Evolutionary conservation across 2,113 vertebrate genomes (phyloP), one percentile per base, ranked within the genome.

Genomic region (Tragelaphus scriptus): DNA sequence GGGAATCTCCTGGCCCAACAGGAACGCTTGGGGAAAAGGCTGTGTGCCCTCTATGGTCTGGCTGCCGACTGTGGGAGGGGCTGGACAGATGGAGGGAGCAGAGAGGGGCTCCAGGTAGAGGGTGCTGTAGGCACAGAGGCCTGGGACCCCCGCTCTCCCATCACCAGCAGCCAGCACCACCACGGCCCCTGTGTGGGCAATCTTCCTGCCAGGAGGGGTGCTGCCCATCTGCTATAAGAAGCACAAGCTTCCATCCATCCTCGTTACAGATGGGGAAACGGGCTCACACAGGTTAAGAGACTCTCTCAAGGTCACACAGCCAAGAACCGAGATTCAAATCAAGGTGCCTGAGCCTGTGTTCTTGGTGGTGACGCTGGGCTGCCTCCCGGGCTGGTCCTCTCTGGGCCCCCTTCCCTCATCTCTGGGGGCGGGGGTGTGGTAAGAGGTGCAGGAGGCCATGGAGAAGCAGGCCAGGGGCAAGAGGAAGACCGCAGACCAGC

Each of bases 401-500:
- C 40, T 68, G 9, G 53, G 32, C 14, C 26, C 32, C 87, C 32
- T 51, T 32, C 61, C 40, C 7, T 65, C 53, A 40, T 3, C 80
- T 79, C 65, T 21, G 1, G 10, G 81, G 53, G 2, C 3, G 0
- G 9, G 15, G 53, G 1, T 6, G 21, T 21, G 28, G 61, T 1
- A 6, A 81, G 26, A 12, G 32, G 13, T 10, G 6, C n/a, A 56
- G 17, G 61, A 44, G 15, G 23, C 65, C 61, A 5, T 2, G 6
- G 47, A 17, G 25, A 40, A 59, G 71, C 25, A 61, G 53, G 23
- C 9, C 55, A 53, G 19, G 5, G 26, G 2, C 77, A n/a, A 26
- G 11, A 95, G 63, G 32, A 28, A 61, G 30, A 26, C 19, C 7
- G 47, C 5, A 17, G 47, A 5, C 26, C 28, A 21, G 11, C 68